Evolutionary conservation across 2,888 invertebrate species (phyloP), one percentile per base, ranked within the genome.

Genomic region (Drosophila monieri): DNA sequence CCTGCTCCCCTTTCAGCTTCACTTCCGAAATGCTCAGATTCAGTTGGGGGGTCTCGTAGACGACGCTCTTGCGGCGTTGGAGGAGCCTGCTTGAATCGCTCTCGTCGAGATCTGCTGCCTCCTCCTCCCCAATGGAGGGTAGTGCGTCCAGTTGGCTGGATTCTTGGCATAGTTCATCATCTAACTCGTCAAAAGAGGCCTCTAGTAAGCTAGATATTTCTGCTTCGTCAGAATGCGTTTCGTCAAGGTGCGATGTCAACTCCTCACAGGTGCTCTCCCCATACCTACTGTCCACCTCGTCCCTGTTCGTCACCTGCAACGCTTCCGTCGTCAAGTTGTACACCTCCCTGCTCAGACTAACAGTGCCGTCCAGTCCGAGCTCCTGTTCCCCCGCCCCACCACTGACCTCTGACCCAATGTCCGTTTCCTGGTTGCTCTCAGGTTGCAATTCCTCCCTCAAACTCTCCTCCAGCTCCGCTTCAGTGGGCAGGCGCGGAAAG

Each of bases 1-100:
- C 61, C 37, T 55, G 62, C 43, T 62, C 69, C 43, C 48, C 72
- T 80, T 74, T 88, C 46, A 90, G 75, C 70, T 77, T 87, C 55
- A 90, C 54, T 59, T 90, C 89, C 61, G 89, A 78, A 58, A 90
- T 90, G 55, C 71, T 89, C 68, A 90, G 77, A 32, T 87, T 80
- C 35, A 90, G 74, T 49, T 87, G 85, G 14, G 90, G 90, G 6
- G 89, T 90, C 65, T 90, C 89, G 62, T 80, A 89, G 44, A 90
- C 77, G 35, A 89, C 59, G 74, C 90, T 88, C 37, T 67, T 61
- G 56, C 77, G 83, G 27, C 85, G 77, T 27, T 48, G 14, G 0
- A 72, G 47, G 21, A 30, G 10, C 41, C 37, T 44, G 30, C 35
- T 21, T 12, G 60, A 46, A 18, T 74, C 49, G 18, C 52, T 61